Evolutionary conservation across 2,888 invertebrate genomes (phyloP).

Genomic region (Oegoconia quadripuncta): DNA sequence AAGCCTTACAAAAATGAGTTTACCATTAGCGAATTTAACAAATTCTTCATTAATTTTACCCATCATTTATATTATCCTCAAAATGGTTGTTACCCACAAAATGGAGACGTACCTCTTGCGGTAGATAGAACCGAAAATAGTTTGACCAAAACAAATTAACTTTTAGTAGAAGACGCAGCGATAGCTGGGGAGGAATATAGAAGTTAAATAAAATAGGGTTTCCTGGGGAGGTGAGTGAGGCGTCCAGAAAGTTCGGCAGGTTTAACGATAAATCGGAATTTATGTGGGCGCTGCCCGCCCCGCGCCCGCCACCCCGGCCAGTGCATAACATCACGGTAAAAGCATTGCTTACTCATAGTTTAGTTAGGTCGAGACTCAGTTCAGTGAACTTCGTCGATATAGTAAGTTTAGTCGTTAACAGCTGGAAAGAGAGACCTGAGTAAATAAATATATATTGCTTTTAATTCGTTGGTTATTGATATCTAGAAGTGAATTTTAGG

Average conservation of each 20-base stretch:
- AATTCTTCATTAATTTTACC: too few species aligned
- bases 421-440: neutral
- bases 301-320: slow-evolving; percentile 19
- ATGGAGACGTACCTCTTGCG: neutral
- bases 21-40: too few species aligned
- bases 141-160: slow-evolving; percentile 38
- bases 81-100: neutral
- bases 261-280: slow-evolving; percentile 68
- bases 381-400: slow-evolving; percentile 5
- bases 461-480: too few species aligned
- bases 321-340: slow-evolving; percentile 45
- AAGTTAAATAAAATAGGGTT: slow-evolving; percentile 70
- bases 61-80: neutral
- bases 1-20: too few species aligned
- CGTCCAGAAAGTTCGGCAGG: slow-evolving; percentile 72
- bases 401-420: neutral
- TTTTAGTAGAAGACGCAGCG: slow-evolving; percentile 49
- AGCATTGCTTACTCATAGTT: slow-evolving; percentile 35
- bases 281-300: slow-evolving; percentile 54
- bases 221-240: slow-evolving; percentile 56
- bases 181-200: slow-evolving; percentile 48
- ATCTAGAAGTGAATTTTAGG: too few species aligned
- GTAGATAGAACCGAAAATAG: neutral
- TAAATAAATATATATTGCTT: neutral
- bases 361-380: slow-evolving; percentile 7